Evolutionary conservation across 2,888 invertebrate species (phyloP), one percentile per base, ranked within the genome.

Genomic region (Horisme vitalbata): DNA sequence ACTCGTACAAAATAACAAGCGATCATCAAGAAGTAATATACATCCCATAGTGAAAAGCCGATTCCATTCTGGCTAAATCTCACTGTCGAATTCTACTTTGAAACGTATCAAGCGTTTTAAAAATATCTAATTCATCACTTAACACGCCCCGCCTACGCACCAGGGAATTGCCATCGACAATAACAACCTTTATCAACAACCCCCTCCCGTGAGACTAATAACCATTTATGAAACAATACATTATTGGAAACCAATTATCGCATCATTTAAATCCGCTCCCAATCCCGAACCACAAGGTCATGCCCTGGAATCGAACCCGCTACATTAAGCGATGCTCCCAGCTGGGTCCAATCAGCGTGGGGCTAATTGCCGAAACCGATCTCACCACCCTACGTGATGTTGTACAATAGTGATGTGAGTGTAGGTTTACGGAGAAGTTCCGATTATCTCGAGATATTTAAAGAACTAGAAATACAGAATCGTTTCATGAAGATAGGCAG

Each of bases 321-420:
- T 39, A 52, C 55, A 53, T 55, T 54, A 57, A 46, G 26, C 48
- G 55, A 45, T 47, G 33, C 39, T 47, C 52, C 43, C 47, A 33
- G 24, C 43, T 32, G 39, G 37, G 41, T 55, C 56, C 55, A 60
- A 60, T 60, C 60, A 57, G 57, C 53, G 31, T 13, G 14, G 45
- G 46, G 44, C 55, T 60, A 60, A 60, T 60, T 60, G 57, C 49
- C 57, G 45, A 60, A 60, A 57, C 60, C 57, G 54, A 57, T 51
- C 50, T 45, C 49, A 52, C 59, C 59, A 21, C 50, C 38, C 53
- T 54, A 59, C 59, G 59, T 59, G 56, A 56, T 45, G 45, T 13
- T n/a, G 14, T 11, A n/a, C 0, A 2, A 7, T 55, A 55, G 55
- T 21, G 58, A 37, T 49, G 55, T 26, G n/a, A 11, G 6, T 18